phyloP scores from a whole-genome alignment of 2,888 invertebrate species.

The Volucella inflata region DNA sequence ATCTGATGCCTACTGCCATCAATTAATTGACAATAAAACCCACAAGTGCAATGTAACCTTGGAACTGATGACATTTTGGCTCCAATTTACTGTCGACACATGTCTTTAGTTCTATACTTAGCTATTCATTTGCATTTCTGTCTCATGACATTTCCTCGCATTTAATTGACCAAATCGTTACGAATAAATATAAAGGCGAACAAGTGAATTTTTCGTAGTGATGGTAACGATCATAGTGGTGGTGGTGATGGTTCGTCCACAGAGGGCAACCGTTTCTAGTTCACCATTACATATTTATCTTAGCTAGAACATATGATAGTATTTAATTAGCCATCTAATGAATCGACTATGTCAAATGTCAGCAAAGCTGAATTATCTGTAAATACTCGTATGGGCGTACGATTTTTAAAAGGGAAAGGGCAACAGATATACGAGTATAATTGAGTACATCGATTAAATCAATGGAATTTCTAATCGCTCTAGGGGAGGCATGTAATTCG shows the following conservation, averaged over 20 bases:
- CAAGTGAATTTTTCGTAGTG: no score
- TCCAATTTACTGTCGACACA: constrained; percentile 54
- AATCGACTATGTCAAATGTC: constrained; percentile 66
- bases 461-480: constrained; percentile 8
- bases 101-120: constrained; percentile 49
- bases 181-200: background rate
- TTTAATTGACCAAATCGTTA: constrained; percentile 58
- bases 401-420: constrained; percentile 19
- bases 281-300: constrained; percentile 8
- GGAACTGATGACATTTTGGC: constrained; percentile 56
- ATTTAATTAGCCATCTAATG: constrained; percentile 63
- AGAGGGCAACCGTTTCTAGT: background rate
- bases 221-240: no score
- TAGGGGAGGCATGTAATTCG: background rate
- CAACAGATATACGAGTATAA: background rate
- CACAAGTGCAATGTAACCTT: constrained; percentile 57
- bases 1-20: constrained; percentile 2
- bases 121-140: constrained; percentile 56
- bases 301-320: constrained; percentile 36
- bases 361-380: constrained; percentile 48
- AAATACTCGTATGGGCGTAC: constrained; percentile 23
- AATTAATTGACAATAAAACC: constrained; percentile 51
- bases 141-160: constrained; percentile 44
- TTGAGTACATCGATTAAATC: background rate
- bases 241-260: no score